Conservation (phyloP, 2,113 vertebrate species). For the Scomber colias region DNA sequence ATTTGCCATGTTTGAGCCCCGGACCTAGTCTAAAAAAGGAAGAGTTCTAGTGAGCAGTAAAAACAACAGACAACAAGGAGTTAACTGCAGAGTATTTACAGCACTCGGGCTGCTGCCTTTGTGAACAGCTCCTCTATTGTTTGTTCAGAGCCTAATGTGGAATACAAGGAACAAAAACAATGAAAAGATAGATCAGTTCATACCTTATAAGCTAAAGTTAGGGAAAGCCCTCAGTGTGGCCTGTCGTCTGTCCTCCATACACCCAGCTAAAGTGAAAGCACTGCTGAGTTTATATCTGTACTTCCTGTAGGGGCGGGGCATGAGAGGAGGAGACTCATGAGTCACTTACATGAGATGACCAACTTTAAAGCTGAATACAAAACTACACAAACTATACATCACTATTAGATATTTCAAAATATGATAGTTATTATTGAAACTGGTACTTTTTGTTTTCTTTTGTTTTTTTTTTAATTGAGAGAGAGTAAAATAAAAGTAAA, state of each 20-base stretch:
- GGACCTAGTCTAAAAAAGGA: too few species aligned
- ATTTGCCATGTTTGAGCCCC: constrained; percentile 42
- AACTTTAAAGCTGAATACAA: not conserved
- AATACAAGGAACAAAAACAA: too few species aligned
- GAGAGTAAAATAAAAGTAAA: too few species aligned
- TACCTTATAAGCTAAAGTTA: not conserved
- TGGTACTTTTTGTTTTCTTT: too few species aligned
- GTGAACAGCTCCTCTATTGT: not conserved
- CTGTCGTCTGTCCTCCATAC: not conserved
- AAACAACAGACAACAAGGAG: not conserved
- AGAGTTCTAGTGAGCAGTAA: not conserved
- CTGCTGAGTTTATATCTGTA: not conserved
- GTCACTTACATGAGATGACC: not conserved
- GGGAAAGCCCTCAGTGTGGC: not conserved
- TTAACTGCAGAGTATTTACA: not conserved
- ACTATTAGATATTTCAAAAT: not conserved
- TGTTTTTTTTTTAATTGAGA: too few species aligned
- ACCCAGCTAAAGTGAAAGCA: constrained; percentile 51
- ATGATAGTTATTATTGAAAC: too few species aligned
- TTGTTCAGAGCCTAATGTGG: not conserved
- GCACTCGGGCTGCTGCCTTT: not conserved
- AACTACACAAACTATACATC: too few species aligned
- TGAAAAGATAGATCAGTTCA: not conserved
- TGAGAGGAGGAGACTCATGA: not conserved
- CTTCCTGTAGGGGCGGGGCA: constrained; percentile 63